Percentiles rank a stretch among this genome's conserved stretches.
Evolutionary conservation across 2,888 invertebrate species (phyloP).

Genomic region (Leistus spinibarbis): DNA sequence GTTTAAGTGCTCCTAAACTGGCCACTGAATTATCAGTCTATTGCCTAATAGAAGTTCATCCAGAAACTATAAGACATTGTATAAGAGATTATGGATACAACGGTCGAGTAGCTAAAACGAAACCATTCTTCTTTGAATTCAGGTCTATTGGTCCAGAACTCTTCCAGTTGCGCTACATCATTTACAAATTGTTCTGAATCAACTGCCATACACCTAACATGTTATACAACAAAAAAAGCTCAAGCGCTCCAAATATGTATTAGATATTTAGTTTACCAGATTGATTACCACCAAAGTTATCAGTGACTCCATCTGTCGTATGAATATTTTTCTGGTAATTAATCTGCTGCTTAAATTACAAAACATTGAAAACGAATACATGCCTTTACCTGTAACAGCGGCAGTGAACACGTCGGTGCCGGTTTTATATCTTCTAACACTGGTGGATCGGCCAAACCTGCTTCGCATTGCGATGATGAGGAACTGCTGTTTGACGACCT

Average conservation of each 20-base stretch:
- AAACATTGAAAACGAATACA: slow-evolving; percentile 9
- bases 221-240: background rate
- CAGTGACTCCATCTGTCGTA: background rate
- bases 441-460: slow-evolving; percentile 49
- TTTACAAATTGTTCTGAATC: no score
- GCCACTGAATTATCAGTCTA: no score
- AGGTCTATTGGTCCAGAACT: no score
- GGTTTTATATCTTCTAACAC: slow-evolving; percentile 49
- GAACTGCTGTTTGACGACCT: slow-evolving; percentile 56
- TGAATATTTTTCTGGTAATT: background rate
- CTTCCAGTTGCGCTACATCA: no score
- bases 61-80: no score
- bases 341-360: background rate
- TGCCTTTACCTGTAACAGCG: slow-evolving; percentile 57
- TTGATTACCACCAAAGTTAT: background rate
- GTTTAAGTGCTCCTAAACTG: no score
- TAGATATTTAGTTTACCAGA: background rate
- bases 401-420: slow-evolving; percentile 63
- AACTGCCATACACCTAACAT: background rate
- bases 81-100: no score
- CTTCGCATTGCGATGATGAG: slow-evolving; percentile 52
- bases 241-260: background rate
- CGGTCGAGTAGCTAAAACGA: no score
- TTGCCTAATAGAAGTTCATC: no score
- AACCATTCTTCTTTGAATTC: no score